Percentiles rank a stretch among this genome's conserved stretches.
phyloP scores from a whole-genome alignment of 2,113 vertebrate genomes.

The Crocuta crocuta region DNA sequence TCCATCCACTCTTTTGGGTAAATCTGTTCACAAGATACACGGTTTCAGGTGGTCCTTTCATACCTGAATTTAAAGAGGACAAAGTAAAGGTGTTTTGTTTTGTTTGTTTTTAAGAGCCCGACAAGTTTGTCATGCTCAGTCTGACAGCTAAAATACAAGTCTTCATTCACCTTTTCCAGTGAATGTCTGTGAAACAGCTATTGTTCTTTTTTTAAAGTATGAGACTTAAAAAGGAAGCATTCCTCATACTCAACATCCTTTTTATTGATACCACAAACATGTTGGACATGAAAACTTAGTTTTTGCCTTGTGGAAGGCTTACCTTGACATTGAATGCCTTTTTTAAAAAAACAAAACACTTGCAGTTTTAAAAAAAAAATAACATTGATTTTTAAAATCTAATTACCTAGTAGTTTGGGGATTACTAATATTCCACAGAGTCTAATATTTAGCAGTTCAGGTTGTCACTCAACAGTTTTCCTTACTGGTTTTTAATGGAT shows the following conservation, averaged over 20 bases:
- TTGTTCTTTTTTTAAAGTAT: conserved; percentile 63
- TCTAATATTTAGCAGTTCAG: conserved; percentile 60
- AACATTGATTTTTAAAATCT: conserved; percentile 51
- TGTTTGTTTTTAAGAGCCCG: conserved; percentile 65
- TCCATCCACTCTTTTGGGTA: conserved; percentile 86
- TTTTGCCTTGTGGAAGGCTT: conserved; percentile 76
- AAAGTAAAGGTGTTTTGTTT: conserved; percentile 70
- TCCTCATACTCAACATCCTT: conserved; percentile 71
- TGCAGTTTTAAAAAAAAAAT: conserved; percentile 54
- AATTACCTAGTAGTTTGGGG: conserved; percentile 12
- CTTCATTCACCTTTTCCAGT: conserved; percentile 72
- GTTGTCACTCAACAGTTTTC: conserved; percentile 71
- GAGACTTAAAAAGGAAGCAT: conserved; percentile 65
- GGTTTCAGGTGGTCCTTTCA: conserved; percentile 86
- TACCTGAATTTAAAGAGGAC: conserved; percentile 82
- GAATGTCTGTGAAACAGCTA: conserved; percentile 68
- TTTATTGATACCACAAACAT: conserved; percentile 74
- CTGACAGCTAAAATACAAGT: conserved; percentile 74
- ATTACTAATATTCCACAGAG: conserved; percentile 69
- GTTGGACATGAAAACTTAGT: conserved; percentile 73
- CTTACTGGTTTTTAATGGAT: conserved; percentile 76
- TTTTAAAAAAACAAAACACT: conserved; percentile 59
- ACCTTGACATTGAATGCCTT: conserved; percentile 55
- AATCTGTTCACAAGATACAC: conserved; percentile 85
- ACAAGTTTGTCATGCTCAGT: conserved; percentile 67